These are phyloP conservation scores for Oasisia sp. DNA, from an alignment of 2,888 invertebrate genomes.

Conservation along the genomic window DNA sequence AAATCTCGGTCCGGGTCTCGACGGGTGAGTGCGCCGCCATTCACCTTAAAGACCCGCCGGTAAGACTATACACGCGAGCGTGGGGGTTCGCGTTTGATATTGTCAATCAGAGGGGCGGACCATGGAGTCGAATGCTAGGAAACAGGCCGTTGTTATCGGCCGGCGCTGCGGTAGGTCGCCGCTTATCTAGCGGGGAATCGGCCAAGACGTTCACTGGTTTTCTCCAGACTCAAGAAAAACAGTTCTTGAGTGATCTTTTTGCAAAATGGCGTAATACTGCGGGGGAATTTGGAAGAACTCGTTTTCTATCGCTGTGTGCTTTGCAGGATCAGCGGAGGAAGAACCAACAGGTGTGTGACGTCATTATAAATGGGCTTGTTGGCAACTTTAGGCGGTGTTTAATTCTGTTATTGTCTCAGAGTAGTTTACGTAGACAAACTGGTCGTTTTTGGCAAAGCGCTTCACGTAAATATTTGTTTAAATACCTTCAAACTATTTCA, in stretches of 20 bases:
- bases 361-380: not conserved
- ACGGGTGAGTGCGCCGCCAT: not conserved
- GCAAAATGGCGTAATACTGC: not conserved
- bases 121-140: not conserved
- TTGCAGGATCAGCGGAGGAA: not conserved
- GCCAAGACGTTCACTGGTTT: not conserved
- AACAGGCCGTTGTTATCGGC: not conserved
- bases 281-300: not conserved
- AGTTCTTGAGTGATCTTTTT: not conserved
- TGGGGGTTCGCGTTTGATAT: slow-evolving; percentile 11
- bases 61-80: not conserved
- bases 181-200: slow-evolving; percentile 12
- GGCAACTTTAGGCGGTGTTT: not conserved
- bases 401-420: not conserved
- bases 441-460: not conserved
- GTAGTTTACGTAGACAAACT: not conserved
- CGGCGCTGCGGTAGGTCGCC: slow-evolving; percentile 5
- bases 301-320: not conserved
- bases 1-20: not conserved
- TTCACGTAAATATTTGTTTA: too few species aligned
- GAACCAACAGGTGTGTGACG: not conserved
- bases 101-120: slow-evolving; percentile 13
- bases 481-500: not conserved
- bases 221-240: not conserved
- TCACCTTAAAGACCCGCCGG: not conserved